A percentile compares a stretch with the other conserved stretches of the same genome.
phyloP scores from a whole-genome alignment of 2,888 invertebrate species.

The Mylabris sibirica region DNA sequence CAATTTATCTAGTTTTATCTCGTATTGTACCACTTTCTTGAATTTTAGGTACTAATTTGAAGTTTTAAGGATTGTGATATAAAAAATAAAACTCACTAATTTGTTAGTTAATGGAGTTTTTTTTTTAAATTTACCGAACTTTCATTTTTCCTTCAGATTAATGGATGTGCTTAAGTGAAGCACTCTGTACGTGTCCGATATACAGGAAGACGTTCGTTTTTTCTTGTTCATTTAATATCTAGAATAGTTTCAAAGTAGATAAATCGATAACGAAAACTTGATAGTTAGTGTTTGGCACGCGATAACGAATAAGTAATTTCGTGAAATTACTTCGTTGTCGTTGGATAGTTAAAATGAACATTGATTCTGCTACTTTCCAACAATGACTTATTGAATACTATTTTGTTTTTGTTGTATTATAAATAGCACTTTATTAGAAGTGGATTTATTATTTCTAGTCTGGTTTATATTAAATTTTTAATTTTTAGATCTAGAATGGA shows the following conservation, averaged over 20 bases:
- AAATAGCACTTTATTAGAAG: too few relatives aligned
- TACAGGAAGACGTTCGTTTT: neutral
- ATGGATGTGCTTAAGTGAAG: neutral
- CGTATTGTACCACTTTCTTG: too few relatives aligned
- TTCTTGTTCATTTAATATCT: neutral
- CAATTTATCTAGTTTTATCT: too few relatives aligned
- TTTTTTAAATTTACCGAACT: too few relatives aligned
- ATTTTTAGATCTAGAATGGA: neutral
- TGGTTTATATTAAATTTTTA: neutral
- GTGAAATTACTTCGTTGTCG: neutral
- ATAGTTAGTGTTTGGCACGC: neutral
- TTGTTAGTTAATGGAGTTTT: too few relatives aligned
- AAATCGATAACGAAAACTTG: neutral
- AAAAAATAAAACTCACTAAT: too few relatives aligned
- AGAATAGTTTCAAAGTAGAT: neutral
- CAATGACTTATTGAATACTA: neutral
- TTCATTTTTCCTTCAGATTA: too few relatives aligned
- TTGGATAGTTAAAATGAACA: neutral
- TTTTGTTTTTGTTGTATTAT: too few relatives aligned
- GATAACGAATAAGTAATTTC: slow-evolving; percentile 12
- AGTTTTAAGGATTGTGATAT: too few relatives aligned
- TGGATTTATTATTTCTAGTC: too few relatives aligned
- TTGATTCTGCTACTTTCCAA: neutral
- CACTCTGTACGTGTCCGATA: neutral
- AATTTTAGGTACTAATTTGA: too few relatives aligned